phyloP scores from a whole-genome alignment of 2,888 invertebrate genomes.

The Phyto melanocephala region DNA sequence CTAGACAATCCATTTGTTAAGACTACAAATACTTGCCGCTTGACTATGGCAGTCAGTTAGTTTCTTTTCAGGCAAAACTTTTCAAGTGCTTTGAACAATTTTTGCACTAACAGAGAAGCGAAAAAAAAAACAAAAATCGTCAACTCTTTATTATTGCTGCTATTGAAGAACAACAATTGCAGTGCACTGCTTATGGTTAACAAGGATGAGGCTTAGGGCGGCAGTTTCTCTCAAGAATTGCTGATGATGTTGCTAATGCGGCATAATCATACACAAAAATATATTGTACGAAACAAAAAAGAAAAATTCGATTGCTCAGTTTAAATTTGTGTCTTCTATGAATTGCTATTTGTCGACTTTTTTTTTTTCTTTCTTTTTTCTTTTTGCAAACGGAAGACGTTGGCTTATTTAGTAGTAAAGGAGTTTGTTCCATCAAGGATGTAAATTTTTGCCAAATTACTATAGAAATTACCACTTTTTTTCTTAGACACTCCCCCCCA shows the following conservation, averaged over 20 bases:
- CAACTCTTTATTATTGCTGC: slow-evolving; percentile 60
- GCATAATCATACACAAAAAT: slow-evolving; percentile 70
- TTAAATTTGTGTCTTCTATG: slow-evolving; percentile 61
- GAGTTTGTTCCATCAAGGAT: slow-evolving; percentile 53
- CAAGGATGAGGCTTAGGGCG: not conserved
- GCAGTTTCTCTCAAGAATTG: slow-evolving; percentile 26
- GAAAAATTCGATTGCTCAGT: slow-evolving; percentile 76
- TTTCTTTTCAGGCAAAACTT: slow-evolving; percentile 54
- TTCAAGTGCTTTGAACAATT: slow-evolving; percentile 60
- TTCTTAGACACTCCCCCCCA: too few species aligned
- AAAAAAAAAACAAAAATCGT: slow-evolving; percentile 38
- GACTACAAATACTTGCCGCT: slow-evolving; percentile 54
- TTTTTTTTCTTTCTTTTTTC: not conserved
- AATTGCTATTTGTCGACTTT: too few species aligned
- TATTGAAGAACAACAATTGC: slow-evolving; percentile 60
- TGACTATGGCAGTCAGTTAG: slow-evolving; percentile 18
- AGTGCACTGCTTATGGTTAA: slow-evolving; percentile 27
- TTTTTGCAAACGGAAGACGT: slow-evolving; percentile 45
- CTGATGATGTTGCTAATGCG: slow-evolving; percentile 66
- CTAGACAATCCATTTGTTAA: slow-evolving; percentile 58
- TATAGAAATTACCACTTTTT: slow-evolving; percentile 58
- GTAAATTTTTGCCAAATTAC: slow-evolving; percentile 64
- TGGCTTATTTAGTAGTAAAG: slow-evolving; percentile 34
- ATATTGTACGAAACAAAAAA: slow-evolving; percentile 44
- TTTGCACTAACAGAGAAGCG: not conserved